Base-by-base conservation (phyloP, 2,797 vertebrate species). In the Danio kyathit region DNA sequence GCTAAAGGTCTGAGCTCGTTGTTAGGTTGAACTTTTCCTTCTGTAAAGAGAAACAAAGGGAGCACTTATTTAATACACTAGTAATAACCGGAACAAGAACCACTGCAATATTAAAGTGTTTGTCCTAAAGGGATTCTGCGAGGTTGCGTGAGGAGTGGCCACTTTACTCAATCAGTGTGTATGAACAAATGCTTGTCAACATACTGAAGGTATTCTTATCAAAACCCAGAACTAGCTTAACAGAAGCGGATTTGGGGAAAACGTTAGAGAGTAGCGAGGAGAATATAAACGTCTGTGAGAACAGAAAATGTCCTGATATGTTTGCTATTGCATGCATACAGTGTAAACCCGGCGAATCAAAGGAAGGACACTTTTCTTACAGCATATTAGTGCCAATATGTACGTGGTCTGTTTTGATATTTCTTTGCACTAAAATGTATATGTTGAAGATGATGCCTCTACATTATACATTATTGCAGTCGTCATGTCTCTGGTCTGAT, bases 271-370 rank as follows among this genome's bases (percentile, higher is more conserved):
- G 57, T 14, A 70, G 17, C 66, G 7, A n/a, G 43, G 54, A 60
- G 12, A 29, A 70, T 21, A 44, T 41, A 61, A 60, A 70, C 49
- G 54, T 41, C 29, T 76, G 19, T 74, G 12, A 16, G 41, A 66
- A 44, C 19, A 49, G 21, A 44, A 56, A 41, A 43, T 38, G 19
- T 44, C n/a, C 71, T 64, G 70, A 71, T 21, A 82, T 59, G 82
- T 82, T 61, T 17, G 51, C 80, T 63, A 51, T 83, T 86, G 86
- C 85, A 88, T 89, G 86, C 78, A 69, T 85, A 81, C 67, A 76
- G 79, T 86, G 85, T 84, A 82, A 84, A 80, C 40, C 14, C 38
- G 40, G 16, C 41, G 13, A 79, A 61, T 72, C 67, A 72, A 61
- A 63, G 66, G 21, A 79, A 70, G 38, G 38, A 70, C 76, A 63